Evolutionary conservation across 2,113 vertebrate genomes (phyloP).

Genomic region (Paratilapia polleni): DNA sequence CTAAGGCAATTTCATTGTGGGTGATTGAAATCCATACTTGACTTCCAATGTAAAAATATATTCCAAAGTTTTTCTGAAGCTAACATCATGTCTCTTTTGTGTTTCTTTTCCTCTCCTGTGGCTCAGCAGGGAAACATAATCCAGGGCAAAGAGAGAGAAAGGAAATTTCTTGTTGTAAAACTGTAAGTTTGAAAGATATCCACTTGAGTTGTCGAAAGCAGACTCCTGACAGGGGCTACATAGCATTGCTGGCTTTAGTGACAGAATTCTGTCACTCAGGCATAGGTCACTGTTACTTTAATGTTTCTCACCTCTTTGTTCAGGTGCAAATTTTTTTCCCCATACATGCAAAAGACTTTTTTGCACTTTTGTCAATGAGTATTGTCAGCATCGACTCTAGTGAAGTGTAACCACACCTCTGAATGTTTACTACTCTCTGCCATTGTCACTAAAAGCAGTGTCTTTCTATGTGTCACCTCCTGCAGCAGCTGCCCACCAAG

Average conservation of each 20-base stretch:
- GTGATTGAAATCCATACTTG: conserved; percentile 5
- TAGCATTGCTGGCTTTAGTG: background rate
- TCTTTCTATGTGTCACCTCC: background rate
- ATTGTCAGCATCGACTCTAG: background rate
- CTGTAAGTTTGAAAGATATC: background rate
- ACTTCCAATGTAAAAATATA: conserved; percentile 1
- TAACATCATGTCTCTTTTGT: background rate
- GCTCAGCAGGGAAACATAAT: conserved; percentile 1
- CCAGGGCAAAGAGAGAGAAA: background rate
- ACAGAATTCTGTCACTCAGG: background rate
- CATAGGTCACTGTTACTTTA: background rate
- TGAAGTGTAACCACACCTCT: conserved; percentile 3
- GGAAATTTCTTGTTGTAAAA: conserved; percentile 3
- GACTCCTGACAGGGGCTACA: background rate
- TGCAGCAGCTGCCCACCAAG: background rate
- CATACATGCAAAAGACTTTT: background rate
- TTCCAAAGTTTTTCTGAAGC: conserved; percentile 8
- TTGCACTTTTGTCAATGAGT: background rate
- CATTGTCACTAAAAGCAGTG: background rate
- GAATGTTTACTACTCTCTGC: background rate
- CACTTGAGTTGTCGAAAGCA: background rate
- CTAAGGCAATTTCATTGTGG: conserved; percentile 2
- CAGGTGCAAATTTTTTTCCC: background rate
- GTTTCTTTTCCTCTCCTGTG: conserved; percentile 2
- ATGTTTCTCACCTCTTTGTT: background rate